These are phyloP conservation scores for Latheticus oryzae DNA, from an alignment of 2,888 invertebrate genomes.

Conservation along the genomic window DNA sequence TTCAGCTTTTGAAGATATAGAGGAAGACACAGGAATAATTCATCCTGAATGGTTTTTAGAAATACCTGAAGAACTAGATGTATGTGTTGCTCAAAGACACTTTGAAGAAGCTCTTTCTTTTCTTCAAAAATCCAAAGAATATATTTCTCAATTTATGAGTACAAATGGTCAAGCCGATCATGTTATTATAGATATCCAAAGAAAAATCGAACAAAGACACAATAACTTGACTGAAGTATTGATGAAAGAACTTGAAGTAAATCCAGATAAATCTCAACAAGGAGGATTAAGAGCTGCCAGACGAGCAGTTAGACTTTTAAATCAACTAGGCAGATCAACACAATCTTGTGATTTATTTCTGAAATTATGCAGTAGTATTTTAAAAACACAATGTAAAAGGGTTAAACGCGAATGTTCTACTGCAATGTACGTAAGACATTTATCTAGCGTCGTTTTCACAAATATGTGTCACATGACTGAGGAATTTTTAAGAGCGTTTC, in stretches of 20 bases:
- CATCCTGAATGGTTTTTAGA: constrained; percentile 90
- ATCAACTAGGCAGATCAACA: constrained; percentile 78
- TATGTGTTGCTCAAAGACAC: constrained; percentile 93
- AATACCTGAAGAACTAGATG: constrained; percentile 93
- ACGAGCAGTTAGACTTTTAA: constrained; percentile 85
- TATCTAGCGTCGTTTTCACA: constrained; percentile 86
- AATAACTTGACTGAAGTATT: constrained; percentile 86
- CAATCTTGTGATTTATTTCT: constrained; percentile 87
- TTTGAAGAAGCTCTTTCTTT: constrained; percentile 92
- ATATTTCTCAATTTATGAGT: constrained; percentile 61
- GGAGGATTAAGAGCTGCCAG: constrained; percentile 89
- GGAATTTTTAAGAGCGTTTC: constrained; percentile 86
- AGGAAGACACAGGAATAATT: constrained; percentile 58
- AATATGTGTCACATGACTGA: constrained; percentile 73
- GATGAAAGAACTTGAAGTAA: constrained; percentile 88
- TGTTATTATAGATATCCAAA: constrained; percentile 66
- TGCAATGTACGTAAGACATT: constrained; percentile 81
- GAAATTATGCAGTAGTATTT: constrained; percentile 82
- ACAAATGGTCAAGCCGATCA: constrained; percentile 63
- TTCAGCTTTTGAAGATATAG: constrained; percentile 64
- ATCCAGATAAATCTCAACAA: constrained; percentile 90
- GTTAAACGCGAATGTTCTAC: constrained; percentile 86
- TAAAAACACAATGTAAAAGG: constrained; percentile 83
- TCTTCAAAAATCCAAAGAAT: constrained; percentile 76
- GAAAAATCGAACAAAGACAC: constrained; percentile 76